These are phyloP conservation scores for Phrynocephalus guinanensis DNA, from an alignment of 2,797 vertebrate species.

Conservation along the genomic window DNA sequence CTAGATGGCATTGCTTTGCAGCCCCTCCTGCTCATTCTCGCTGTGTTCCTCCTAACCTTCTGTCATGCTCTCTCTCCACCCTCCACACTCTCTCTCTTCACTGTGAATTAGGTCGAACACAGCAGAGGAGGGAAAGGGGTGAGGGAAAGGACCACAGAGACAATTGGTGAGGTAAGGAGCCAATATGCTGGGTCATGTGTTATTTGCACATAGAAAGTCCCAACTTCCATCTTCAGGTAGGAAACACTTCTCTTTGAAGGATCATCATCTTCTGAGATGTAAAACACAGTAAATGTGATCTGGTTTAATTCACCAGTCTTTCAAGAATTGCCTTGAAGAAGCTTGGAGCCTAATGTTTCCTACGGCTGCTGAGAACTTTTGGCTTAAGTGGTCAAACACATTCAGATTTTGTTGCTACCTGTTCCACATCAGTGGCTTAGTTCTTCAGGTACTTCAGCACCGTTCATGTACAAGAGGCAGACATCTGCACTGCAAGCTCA, in stretches of 20 bases:
- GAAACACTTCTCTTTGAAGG: background rate
- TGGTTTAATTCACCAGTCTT: background rate
- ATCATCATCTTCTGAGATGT: background rate
- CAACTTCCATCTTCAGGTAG: background rate
- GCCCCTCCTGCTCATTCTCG: background rate
- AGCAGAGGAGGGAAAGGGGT: background rate
- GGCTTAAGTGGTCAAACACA: background rate
- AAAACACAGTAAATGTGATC: background rate
- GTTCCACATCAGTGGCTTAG: background rate
- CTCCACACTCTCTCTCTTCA: too few species aligned
- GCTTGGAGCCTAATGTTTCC: background rate
- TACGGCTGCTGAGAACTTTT: background rate
- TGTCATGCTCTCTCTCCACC: background rate
- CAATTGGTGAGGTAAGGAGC: background rate
- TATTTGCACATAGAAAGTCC: background rate
- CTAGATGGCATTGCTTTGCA: background rate
- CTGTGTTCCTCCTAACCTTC: background rate
- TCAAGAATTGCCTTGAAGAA: background rate
- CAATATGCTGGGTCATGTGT: background rate
- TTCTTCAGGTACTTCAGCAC: background rate
- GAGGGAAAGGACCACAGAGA: background rate
- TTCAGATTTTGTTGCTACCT: background rate
- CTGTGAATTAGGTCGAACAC: too few species aligned
- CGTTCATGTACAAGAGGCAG: background rate
- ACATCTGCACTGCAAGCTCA: background rate